Percentiles rank a stretch among this genome's conserved stretches.
Conservation (phyloP, 2,113 vertebrate genomes). For the Lepus timidus region DNA sequence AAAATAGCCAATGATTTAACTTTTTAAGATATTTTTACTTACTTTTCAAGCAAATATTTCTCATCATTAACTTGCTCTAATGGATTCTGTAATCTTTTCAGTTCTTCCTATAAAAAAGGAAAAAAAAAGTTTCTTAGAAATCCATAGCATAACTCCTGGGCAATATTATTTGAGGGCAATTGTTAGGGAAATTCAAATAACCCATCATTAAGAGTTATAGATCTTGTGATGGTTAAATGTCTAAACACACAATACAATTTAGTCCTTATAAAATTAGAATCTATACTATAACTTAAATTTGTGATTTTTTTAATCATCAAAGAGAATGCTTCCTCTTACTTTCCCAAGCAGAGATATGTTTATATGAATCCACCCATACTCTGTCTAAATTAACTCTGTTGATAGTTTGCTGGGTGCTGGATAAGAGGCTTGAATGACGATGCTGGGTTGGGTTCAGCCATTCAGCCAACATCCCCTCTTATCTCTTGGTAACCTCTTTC, state of each 20-base stretch:
- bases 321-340: neutral
- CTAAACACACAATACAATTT: constrained; percentile 14
- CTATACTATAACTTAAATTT: neutral
- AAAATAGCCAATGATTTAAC: neutral
- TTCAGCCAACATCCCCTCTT: neutral
- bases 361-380: neutral
- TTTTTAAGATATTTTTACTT: constrained; percentile 70
- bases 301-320: neutral
- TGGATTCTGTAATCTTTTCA: constrained; percentile 91
- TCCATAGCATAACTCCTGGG: neutral
- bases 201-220: neutral
- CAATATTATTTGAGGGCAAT: neutral
- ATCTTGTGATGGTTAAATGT: neutral
- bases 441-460: neutral
- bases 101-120: constrained; percentile 91
- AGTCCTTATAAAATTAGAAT: constrained; percentile 7
- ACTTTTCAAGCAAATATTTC: constrained; percentile 93
- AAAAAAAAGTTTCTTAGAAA: constrained; percentile 52
- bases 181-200: neutral
- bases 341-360: neutral
- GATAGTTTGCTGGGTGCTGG: neutral
- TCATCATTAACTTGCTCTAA: constrained; percentile 90
- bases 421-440: neutral
- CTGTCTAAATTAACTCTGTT: neutral
- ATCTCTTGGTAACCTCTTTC: neutral